Base-by-base conservation (phyloP, 2,113 vertebrate species). In the Nerophis ophidion region DNA sequence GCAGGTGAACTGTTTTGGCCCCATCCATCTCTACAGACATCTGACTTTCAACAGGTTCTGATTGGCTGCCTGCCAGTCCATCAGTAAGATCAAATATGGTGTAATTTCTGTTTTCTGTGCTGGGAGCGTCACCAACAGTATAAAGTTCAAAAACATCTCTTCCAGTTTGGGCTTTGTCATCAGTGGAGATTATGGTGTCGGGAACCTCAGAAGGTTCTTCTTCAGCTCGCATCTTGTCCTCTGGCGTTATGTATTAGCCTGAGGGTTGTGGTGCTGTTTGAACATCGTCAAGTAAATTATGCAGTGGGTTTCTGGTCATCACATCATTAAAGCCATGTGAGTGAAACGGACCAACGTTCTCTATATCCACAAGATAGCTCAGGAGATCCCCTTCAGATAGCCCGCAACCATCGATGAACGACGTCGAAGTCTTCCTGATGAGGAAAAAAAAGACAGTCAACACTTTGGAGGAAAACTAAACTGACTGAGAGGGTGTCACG, bases 1-100 rank as follows among this genome's bases (percentile, higher is more conserved):
- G 49, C 1, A 13, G 61, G 2, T 38, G 75, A 13, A 17, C 49
- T 0, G 58, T 65, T 48, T 74, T 80, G 10, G 62, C 82, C 55
- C 72, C 78, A 6, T 83, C 82, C 13, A 83, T 42, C 57, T 84
- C 74, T 0, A 81, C 65, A 0, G 53, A 55, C 34, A 61, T 19
- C 33, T 59, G 69, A 1, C 61, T 61, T 1, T 49, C 57, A 8
- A 42, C 1, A 9, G 46, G 57, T 61, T 47, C 75, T 10, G 71
- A 16, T 8, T 36, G 1, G 3, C 36, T 61, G 36, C 6, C 16
- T 4, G 10, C 7, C 6, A 16, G 42, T 17, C 47, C 46, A 0
- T 10, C 15, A 2, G 40, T 1, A 0, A 7, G 10, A 15, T 59
- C 5, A 6, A 7, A 4, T 35, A 5, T 35, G 17, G 19, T 16